Evolutionary conservation across 2,888 invertebrate species (phyloP).

Genomic region (Hirtodrosophila cameraria): DNA sequence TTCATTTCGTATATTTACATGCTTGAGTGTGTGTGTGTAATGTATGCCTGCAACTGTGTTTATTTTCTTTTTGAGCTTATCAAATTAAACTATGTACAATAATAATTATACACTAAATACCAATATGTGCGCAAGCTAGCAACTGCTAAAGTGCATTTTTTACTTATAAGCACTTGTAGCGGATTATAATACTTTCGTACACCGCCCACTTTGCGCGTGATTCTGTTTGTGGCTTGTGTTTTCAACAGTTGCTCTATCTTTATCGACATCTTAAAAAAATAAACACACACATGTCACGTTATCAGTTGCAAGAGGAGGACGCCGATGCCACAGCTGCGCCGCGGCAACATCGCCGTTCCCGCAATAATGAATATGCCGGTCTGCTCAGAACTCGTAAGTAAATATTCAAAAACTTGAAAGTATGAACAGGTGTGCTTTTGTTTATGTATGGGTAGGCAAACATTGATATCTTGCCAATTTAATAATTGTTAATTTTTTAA

Average conservation of each 20-base stretch:
- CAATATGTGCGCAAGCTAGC: slow-evolving; percentile 8
- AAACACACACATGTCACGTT: slow-evolving; percentile 38
- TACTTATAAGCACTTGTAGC: too few species aligned
- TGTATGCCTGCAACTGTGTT: slow-evolving; percentile 4
- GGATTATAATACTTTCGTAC: background rate
- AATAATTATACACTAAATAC: slow-evolving; percentile 5
- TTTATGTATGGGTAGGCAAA: too few species aligned
- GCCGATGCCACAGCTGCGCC: slow-evolving; percentile 17
- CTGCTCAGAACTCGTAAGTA: slow-evolving; percentile 71
- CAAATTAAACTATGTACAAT: background rate
- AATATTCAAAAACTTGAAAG: background rate
- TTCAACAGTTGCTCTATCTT: slow-evolving; percentile 36
- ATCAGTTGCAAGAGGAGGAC: slow-evolving; percentile 49
- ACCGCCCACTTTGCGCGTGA: slow-evolving; percentile 4
- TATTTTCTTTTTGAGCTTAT: slow-evolving; percentile 18
- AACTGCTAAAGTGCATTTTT: slow-evolving; percentile 1
- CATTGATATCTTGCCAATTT: too few species aligned
- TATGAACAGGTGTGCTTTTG: background rate
- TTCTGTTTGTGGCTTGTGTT: slow-evolving; percentile 6
- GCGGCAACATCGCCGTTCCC: slow-evolving; percentile 34
- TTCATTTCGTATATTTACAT: background rate
- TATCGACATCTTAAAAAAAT: background rate
- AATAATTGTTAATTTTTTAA: too few species aligned
- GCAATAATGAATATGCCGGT: slow-evolving; percentile 60
- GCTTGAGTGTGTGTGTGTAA: background rate